These are phyloP conservation scores for Vanessa cardui DNA, from an alignment of 2,888 invertebrate species.

Conservation along the genomic window DNA sequence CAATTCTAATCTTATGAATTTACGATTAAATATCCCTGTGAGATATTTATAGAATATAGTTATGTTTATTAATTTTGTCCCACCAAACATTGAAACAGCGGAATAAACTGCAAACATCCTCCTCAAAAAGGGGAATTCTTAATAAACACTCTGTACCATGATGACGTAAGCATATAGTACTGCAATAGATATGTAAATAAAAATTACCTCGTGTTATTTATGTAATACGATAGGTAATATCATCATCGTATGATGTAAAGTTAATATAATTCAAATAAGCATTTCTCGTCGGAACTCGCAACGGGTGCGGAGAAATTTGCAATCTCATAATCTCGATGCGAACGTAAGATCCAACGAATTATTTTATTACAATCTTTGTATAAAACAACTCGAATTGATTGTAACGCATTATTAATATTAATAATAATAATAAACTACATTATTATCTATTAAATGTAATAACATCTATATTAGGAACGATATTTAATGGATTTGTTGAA, in stretches of 20 bases:
- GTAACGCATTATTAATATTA: too few species aligned
- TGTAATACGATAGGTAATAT: neutral
- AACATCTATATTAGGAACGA: too few species aligned
- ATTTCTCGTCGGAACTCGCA: slow-evolving; percentile 19
- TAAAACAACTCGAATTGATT: neutral
- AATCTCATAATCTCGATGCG: slow-evolving; percentile 55
- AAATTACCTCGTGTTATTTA: neutral
- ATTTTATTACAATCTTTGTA: slow-evolving; percentile 59
- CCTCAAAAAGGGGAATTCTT: too few species aligned
- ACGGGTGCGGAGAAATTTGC: slow-evolving; percentile 26
- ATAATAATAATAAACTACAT: too few species aligned
- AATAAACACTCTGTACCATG: too few species aligned
- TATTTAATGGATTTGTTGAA: too few species aligned
- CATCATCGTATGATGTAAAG: slow-evolving; percentile 17
- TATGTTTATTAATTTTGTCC: too few species aligned
- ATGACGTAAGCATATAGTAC: too few species aligned
- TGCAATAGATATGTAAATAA: too few species aligned
- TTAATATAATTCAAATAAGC: slow-evolving; percentile 27
- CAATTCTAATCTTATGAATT: neutral
- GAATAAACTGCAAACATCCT: too few species aligned
- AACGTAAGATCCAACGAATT: slow-evolving; percentile 61
- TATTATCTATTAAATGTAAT: too few species aligned
- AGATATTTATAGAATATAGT: too few species aligned
- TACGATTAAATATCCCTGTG: neutral
- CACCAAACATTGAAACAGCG: neutral